Evolutionary conservation across 2,888 invertebrate genomes (phyloP), one percentile per base, ranked within the genome.

Genomic region (Tetrapedia diversipes): DNA sequence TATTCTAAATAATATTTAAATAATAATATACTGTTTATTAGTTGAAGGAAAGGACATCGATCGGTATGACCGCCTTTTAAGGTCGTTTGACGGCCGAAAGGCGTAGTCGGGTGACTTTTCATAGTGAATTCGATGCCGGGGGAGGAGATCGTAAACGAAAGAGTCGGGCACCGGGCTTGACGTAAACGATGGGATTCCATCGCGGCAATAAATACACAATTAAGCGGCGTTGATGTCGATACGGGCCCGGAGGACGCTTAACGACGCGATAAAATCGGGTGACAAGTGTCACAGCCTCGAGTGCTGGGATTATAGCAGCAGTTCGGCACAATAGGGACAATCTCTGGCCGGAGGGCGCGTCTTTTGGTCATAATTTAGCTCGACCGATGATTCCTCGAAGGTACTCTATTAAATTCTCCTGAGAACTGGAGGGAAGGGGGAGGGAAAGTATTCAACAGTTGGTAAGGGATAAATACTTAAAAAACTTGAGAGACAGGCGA

Each of bases 261-360:
- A 90, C 89, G 89, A 89, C 79, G 85, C 86, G 89, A 90, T 90
- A 89, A 91, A 91, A 90, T 86, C 87, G 70, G 83, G 88, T 88
- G 90, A 90, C 90, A 90, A 89, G 89, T 90, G 90, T 90, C 90
- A 90, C 77, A 79, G 61, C 29, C n/a, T 59, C 65, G 37, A 53
- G 47, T 51, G 59, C 43, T 45, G 32, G 78, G 75, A 75, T 80
- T 81, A 76, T 56, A 22, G 41, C 34, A 56, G 43, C 53, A 29
- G 34, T 32, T 24, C 16, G 29, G 32, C 43, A 87, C 87, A 88
- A 88, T 87, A 85, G 86, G 84, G 71, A 83, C 79, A 74, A 85
- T 83, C 67, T 59, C 39, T 72, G 60, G 76, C 79, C 82, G 64
- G 61, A 74, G 80, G 85, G 73, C 81, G 68, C 80, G 82, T 87